Base-by-base conservation (phyloP, 2,797 vertebrate species). In the Toxotes lorentzi region DNA sequence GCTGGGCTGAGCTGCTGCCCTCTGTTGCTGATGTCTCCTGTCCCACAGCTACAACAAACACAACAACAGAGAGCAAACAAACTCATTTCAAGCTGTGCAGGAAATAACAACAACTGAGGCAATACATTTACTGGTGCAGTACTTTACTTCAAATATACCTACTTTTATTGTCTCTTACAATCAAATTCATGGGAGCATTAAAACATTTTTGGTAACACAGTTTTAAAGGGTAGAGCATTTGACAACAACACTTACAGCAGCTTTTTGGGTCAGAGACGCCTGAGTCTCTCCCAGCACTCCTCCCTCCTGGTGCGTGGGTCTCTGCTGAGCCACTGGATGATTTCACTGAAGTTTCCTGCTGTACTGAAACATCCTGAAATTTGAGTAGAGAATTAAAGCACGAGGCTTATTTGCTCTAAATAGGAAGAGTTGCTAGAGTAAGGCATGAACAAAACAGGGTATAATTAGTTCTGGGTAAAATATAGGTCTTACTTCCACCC, bases 31-130 rank as follows among this genome's bases (percentile, higher is more conserved):
- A 70, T 0, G 34, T 34, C 41, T 74, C 65, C 59, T 78, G 70
- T 65, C 51, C 78, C 30, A 38, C 60, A 68, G 38, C 92, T 92
- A 32, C 32, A 72, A 23, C 10, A 58, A 64, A 21, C 30, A 86
- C 14, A 65, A 12, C 63, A 4, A 57, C 3, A 34, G 21, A 53
- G 40, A 8, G 9, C 2, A n/a, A n/a, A n/a, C 1, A 43, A 50
- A 51, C 19, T 14, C 10, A 35, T 34, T 30, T 30, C 3, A 50
- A 58, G 11, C 23, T 30, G 8, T 19, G 8, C 11, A 21, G n/a
- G 11, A 14, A 27, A 40, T 4, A 43, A 16, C 14, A 43, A 16
- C 17, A 56, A 30, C 7, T 16, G 32, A 32, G 27, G 30, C 12
- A 60, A 45, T 12, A 11, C n/a, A 48, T 21, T 21, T 32, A 41